phyloP scores from a whole-genome alignment of 2,797 vertebrate genomes.

The Champsocephalus esox region DNA sequence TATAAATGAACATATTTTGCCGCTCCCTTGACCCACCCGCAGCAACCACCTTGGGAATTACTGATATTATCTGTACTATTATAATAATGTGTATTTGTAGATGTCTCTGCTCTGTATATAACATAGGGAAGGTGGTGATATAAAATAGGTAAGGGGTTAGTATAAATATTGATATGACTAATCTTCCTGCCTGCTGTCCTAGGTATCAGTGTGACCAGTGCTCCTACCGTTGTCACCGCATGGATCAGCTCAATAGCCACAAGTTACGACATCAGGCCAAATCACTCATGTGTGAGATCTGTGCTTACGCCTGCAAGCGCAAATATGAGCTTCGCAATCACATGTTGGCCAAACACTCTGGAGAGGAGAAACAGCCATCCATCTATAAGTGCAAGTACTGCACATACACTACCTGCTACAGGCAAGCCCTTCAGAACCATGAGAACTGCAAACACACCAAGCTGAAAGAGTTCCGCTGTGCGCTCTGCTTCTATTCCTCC shows the following conservation, averaged over 20 bases:
- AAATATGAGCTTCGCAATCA: slow-evolving; percentile 96
- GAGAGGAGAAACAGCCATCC: slow-evolving; percentile 75
- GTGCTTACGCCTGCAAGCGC: slow-evolving; percentile 95
- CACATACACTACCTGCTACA: slow-evolving; percentile 90
- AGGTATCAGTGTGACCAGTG: slow-evolving; percentile 98
- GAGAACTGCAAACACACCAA: slow-evolving; percentile 98
- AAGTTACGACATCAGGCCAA: slow-evolving; percentile 96
- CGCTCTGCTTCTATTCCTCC: slow-evolving; percentile 92
- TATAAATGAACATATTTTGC: too few relatives aligned
- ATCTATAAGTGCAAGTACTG: slow-evolving; percentile 93
- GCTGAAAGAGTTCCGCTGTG: slow-evolving; percentile 90
- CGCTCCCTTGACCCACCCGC: too few relatives aligned
- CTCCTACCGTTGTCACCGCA: slow-evolving; percentile 94
- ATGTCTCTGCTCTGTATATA: too few relatives aligned
- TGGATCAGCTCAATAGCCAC: slow-evolving; percentile 97
- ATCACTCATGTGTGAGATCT: slow-evolving; percentile 95
- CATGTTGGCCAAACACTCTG: slow-evolving; percentile 90
- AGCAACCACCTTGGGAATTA: too few relatives aligned
- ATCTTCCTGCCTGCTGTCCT: slow-evolving; percentile 14
- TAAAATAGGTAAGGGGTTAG: too few relatives aligned
- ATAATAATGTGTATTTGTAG: too few relatives aligned
- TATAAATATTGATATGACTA: not conserved
- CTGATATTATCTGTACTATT: too few relatives aligned
- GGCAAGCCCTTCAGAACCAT: slow-evolving; percentile 93
- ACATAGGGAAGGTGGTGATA: too few relatives aligned